Base-by-base conservation (phyloP, 1,140 invertebrate species). In the Heliconius himera region DNA sequence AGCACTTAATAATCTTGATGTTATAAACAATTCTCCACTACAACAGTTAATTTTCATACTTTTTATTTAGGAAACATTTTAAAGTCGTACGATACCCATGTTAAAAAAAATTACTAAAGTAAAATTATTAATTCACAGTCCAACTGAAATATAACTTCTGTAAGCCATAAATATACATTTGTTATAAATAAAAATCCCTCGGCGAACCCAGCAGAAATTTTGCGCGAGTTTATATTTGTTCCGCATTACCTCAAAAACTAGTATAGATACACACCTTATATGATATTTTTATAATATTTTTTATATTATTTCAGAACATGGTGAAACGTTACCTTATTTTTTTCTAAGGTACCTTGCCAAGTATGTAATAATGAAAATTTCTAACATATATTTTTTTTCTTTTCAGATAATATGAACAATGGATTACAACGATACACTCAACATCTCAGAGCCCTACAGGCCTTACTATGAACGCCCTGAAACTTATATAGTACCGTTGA, bases 401-500 rank as follows among this genome's bases (percentile, higher is more conserved):
- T 26, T 26, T 26, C 26, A 26, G 26, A 26, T 26, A 26, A 26
- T 26, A 26, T 26, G 26, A 26, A 26, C 26, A 26, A 26, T 26
- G 26, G 26, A 26, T 26, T 26, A 26, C 26, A 26, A 26, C 26
- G 26, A 26, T 26, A 26, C 26, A 0, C 76, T 83, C 79, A 92
- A 93, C 79, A 71, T 70, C 5, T 89, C 91, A 8, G 92, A 93
- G 70, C 88, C 92, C 20, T 98, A 98, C 91, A 95, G 96, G 56
- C 97, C 97, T 0, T 98, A 97, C 85, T 92, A 94, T 36, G 91
- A 97, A 81, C 95, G 98, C 73, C 96, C 96, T 0, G 98, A 98
- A 92, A 98, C 98, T 0, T 98, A 98, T 89, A 96, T 98, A 71
- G 98, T 99, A 3, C 98, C 98, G 0, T 94, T 98, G 0, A 88